Evolutionary conservation across 23 tunicate genomes (phyloP), one percentile per base, ranked within the genome.

Genomic region (Aplidium turbinatum): DNA sequence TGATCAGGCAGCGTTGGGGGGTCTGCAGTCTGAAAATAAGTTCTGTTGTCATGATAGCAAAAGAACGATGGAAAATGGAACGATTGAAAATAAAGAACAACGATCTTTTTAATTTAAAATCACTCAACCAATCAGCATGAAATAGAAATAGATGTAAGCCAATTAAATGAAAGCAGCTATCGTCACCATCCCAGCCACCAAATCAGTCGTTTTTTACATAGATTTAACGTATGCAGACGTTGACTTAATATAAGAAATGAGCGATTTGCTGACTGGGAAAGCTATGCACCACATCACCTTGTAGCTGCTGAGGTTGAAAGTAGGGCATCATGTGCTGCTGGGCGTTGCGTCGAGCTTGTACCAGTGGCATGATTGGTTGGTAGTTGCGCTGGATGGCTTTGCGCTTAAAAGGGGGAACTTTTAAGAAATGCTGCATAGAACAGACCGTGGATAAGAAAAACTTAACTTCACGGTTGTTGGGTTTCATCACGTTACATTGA

Each of bases 321-420:
- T 61, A 47, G 1, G 67, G 42, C 1, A 62, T 9, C 28, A 47
- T 20, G 7, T 69, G 56, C 16, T 35, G 65, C 72, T 76, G 82
- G 4, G 45, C 42, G 40, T 76, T 76, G 38, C 34, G 62, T 2
- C 82, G 58, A 1, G 40, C 71, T 18, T 61, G 24, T 46, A 58
- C 11, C 35, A 24, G 76, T 4, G 76, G 76, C 2, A 30, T 35
- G 30, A 29, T 57, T 29, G 70, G 46, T n/a, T 53, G 51, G 29
- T 76, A 40, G 35, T 61, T 62, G n/a, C 60, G 25, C 72, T 31
- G 42, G 25, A 35, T 31, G 25, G 72, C 72, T 76, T 62, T 76
- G 6, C 72, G 38, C 82, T 76, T 76, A 71, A 76, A 23, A 22
- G 79, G 79, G 1, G 56, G 75, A 39, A 69, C 57, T 46, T 35